These are phyloP conservation scores for Peromyscus leucopus DNA, from an alignment of 2,113 vertebrate genomes.

Conservation along the genomic window DNA sequence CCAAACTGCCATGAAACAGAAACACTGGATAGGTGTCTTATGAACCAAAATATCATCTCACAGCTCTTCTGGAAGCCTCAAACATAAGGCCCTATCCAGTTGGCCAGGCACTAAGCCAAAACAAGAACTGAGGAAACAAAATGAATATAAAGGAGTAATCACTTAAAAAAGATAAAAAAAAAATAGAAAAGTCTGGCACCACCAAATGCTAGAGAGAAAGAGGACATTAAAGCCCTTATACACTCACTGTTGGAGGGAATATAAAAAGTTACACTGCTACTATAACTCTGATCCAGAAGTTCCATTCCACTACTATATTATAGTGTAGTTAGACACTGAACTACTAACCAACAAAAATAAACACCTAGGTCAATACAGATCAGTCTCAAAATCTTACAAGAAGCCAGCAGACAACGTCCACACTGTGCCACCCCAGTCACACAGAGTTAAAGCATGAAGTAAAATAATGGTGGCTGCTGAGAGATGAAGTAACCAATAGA, in stretches of 20 bases:
- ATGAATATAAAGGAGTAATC: not conserved
- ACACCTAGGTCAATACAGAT: not conserved
- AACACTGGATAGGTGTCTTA: not conserved
- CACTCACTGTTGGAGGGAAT: not conserved
- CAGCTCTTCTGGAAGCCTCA: not conserved
- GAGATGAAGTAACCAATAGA: not conserved
- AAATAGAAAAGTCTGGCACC: not conserved
- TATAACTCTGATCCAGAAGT: not conserved
- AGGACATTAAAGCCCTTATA: not conserved
- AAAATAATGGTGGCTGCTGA: not conserved
- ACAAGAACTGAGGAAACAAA: conserved; percentile 22
- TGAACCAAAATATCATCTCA: not conserved
- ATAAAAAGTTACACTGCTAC: not conserved
- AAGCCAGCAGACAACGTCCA: not conserved
- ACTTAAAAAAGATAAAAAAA: not conserved
- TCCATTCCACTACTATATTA: not conserved
- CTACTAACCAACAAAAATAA: not conserved
- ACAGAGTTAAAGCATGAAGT: not conserved
- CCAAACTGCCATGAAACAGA: not conserved
- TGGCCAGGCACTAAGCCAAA: not conserved
- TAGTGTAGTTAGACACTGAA: not conserved
- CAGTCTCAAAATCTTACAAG: not conserved
- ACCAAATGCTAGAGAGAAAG: not conserved
- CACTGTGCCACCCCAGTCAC: not conserved
- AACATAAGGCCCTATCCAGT: not conserved